phyloP scores from a whole-genome alignment of 2,113 vertebrate genomes.

The Lepidothrix coronata region DNA sequence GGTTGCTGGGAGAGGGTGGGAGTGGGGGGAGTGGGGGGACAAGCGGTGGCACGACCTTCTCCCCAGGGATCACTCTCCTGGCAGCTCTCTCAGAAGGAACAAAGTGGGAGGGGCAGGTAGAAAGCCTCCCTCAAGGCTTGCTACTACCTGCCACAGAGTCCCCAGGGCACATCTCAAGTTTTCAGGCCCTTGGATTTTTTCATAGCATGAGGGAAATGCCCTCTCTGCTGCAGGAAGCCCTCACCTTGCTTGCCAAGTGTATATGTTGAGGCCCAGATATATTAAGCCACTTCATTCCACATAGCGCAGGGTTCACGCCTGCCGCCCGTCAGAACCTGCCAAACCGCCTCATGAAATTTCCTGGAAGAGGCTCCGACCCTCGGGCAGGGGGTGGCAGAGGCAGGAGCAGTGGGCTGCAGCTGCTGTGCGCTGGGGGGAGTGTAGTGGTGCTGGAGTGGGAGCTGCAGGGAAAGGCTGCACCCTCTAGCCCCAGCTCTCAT shows the following conservation, averaged over 20 bases:
- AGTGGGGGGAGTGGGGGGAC: neutral
- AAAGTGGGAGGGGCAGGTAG: accelerated
- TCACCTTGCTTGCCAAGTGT: neutral
- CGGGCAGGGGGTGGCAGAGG: accelerated
- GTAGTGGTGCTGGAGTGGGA: neutral
- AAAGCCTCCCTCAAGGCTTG: neutral
- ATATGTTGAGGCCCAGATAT: neutral
- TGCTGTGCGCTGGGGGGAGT: neutral
- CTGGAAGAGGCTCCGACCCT: neutral
- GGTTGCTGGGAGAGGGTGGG: neutral
- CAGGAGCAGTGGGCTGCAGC: accelerated
- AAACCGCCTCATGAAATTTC: accelerated
- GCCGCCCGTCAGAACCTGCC: neutral
- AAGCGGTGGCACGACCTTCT: neutral
- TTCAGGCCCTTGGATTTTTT: neutral
- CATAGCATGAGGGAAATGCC: neutral
- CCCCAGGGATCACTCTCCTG: neutral
- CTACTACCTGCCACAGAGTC: neutral
- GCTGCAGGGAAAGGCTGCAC: neutral
- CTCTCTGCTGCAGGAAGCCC: neutral
- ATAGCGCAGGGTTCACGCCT: accelerated
- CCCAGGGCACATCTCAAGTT: neutral
- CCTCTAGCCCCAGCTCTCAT: neutral
- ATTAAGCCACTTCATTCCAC: neutral
- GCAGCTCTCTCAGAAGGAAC: neutral